Conservation (phyloP, 2,113 vertebrate species). For the Pteruthius melanotis region DNA sequence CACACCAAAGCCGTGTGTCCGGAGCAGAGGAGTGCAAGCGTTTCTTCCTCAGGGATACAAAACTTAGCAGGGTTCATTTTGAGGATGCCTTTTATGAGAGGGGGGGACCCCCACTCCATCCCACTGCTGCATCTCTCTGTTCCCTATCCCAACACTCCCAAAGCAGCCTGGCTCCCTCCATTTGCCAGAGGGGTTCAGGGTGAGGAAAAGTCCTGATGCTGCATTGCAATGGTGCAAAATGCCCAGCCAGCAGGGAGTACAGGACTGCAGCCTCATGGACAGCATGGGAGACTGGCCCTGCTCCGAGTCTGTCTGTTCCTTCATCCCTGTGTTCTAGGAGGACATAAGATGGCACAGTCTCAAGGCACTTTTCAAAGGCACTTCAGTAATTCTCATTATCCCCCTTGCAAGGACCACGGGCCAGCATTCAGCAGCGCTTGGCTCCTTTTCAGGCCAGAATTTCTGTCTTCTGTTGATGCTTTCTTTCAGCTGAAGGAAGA, state of each 20-base stretch:
- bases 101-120: background rate
- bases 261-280: rapidly evolving
- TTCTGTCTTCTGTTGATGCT: slow-evolving; percentile 15
- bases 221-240: rapidly evolving
- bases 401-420: background rate
- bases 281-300: background rate
- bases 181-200: background rate
- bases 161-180: background rate
- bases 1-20: rapidly evolving
- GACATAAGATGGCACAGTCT: background rate
- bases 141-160: background rate
- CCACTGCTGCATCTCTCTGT: background rate
- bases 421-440: background rate
- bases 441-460: slow-evolving; percentile 26
- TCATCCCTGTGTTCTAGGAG: background rate
- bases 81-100: background rate
- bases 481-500: slow-evolving; percentile 44
- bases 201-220: background rate
- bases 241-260: rapidly evolving
- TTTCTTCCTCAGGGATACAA: background rate
- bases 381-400: background rate
- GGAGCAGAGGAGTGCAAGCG: rapidly evolving
- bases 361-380: background rate
- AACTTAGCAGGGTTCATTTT: rapidly evolving
- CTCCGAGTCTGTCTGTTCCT: background rate